phyloP scores from a whole-genome alignment of 2,888 invertebrate genomes.

The Craniophora ligustri region DNA sequence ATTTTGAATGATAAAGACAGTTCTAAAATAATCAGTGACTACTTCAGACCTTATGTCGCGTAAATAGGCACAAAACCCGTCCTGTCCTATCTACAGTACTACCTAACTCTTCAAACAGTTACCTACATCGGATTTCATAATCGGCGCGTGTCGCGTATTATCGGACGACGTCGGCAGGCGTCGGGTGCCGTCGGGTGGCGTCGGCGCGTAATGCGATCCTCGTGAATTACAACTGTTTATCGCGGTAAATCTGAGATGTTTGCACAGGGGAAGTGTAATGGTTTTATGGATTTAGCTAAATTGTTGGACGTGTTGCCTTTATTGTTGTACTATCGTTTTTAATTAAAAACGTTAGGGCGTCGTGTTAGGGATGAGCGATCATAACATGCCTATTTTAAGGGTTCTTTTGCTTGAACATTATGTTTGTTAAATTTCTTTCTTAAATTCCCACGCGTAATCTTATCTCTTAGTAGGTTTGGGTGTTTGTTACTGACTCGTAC shows the following conservation, averaged over 20 bases:
- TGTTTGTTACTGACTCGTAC: too few relatives aligned
- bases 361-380: not conserved
- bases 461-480: too few relatives aligned
- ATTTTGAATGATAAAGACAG: too few relatives aligned
- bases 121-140: slow-evolving; percentile 79
- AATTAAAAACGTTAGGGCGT: slow-evolving; percentile 50
- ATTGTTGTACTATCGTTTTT: slow-evolving; percentile 61
- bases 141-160: slow-evolving; percentile 85
- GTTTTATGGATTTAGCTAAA: slow-evolving; percentile 78
- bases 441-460: too few relatives aligned
- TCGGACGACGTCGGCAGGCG: slow-evolving; percentile 70
- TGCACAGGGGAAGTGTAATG: slow-evolving; percentile 66
- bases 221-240: slow-evolving; percentile 86
- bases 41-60: not conserved
- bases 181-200: slow-evolving; percentile 42
- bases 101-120: slow-evolving; percentile 57
- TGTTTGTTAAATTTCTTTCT: not conserved
- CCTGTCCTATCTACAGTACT: slow-evolving; percentile 51
- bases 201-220: slow-evolving; percentile 73
- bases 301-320: slow-evolving; percentile 63
- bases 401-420: slow-evolving; percentile 8
- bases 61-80: slow-evolving; percentile 30
- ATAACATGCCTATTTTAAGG: slow-evolving; percentile 14
- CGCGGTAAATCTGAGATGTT: slow-evolving; percentile 68
- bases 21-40: too few relatives aligned